Base-by-base conservation (phyloP, 1,140 invertebrate species). In the Artemia franciscana region DNA sequence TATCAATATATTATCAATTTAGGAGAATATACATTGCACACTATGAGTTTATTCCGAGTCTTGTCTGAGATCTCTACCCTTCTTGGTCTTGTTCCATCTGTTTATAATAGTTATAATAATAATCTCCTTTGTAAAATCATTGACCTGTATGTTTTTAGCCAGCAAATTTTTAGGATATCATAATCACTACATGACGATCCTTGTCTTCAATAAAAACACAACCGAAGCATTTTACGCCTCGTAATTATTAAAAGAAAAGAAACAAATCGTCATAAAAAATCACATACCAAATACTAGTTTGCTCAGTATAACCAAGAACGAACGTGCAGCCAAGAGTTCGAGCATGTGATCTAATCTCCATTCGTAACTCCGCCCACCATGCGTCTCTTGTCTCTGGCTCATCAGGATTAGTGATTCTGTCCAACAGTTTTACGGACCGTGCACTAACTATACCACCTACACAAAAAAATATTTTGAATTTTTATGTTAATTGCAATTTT, bases 341-440 rank as follows among this genome's bases (percentile, higher is more conserved):
- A 4, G 88, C 86, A 72, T 97, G 91, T 5, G 89, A 90, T 2
- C 91, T 76, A 62, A 96, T 84, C 79, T 97, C 92, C 74, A 91
- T 91, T 57, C 92, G 76, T 9, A 96, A 76, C 75, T 96, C 91
- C 0, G 84, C 91, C 91, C 91, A 96, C 91, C 92, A 96, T 5
- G 82, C 81, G 70, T 94, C 91, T 30, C 92, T 78, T 1, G 87
- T 83, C 70, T 93, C 89, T 1, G 87, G 85, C 70, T 94, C 91
- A 72, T 91, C 88, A 63, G 82, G 73, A 72, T 83, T 85, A 15
- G 80, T 80, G 51, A 88, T 86, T 64, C 84, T 76, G 70, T 90
- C 87, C 1, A 93, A 72, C 18, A 93, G 71, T 75, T 94, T 94
- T 0, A 94, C 88, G 27, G 90, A 88, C 64, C 86, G 77, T 0